These are phyloP conservation scores for Pocillopora damicornis DNA, from an alignment of 64 coral and sea anemone genomes.

Conservation along the genomic window DNA sequence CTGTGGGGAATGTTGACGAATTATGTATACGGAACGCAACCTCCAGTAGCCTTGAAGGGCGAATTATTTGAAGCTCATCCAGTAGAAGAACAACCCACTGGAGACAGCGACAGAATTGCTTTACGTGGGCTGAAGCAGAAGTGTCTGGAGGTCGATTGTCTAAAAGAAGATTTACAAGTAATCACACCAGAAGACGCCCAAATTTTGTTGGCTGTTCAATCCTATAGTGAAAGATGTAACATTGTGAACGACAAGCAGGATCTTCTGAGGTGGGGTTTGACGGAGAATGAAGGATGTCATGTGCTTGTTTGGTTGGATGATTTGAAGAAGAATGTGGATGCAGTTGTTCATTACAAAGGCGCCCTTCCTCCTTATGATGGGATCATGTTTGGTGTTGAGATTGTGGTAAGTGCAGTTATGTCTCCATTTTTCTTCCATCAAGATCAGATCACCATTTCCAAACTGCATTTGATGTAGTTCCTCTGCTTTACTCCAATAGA, in stretches of 20 bases:
- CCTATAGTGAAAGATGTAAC: slow-evolving; percentile 34
- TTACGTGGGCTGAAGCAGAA: slow-evolving; percentile 48
- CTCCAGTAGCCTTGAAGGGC: slow-evolving; percentile 35
- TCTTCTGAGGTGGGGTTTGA: slow-evolving; percentile 1
- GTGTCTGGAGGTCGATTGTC: slow-evolving; percentile 34
- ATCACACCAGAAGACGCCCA: slow-evolving; percentile 20
- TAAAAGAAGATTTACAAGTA: slow-evolving; percentile 11
- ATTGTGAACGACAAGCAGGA: slow-evolving; percentile 31
- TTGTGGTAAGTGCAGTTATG: slow-evolving; percentile 57
- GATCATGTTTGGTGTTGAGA: slow-evolving; percentile 88
- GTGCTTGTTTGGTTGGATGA: slow-evolving; percentile 75
- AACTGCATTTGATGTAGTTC: no score
- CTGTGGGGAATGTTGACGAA: slow-evolving; percentile 52
- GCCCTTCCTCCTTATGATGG: slow-evolving; percentile 71
- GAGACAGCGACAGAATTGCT: not conserved
- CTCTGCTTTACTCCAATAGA: no score
- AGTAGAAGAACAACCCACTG: slow-evolving; percentile 14
- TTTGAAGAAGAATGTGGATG: slow-evolving; percentile 59
- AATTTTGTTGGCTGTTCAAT: slow-evolving; percentile 50
- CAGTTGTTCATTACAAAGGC: slow-evolving; percentile 61
- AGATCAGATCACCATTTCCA: no score
- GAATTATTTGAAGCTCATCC: slow-evolving; percentile 43
- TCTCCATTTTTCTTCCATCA: not conserved
- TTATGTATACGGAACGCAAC: slow-evolving; percentile 32
- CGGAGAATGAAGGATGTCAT: slow-evolving; percentile 45